phyloP scores from a whole-genome alignment of 2,797 vertebrate species.

The Megaceryle alcyon region DNA sequence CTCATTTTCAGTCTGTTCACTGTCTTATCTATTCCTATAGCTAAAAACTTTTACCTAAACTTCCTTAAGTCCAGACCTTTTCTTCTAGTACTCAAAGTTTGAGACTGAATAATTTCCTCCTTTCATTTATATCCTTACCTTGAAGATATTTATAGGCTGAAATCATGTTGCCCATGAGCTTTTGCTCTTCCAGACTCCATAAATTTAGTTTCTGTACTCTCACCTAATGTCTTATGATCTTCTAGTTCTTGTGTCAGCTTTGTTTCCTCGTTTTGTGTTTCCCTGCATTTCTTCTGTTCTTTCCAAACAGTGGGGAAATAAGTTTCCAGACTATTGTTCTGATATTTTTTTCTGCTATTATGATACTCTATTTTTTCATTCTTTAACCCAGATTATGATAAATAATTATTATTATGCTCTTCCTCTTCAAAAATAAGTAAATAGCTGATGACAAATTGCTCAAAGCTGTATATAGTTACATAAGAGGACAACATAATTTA shows the following conservation, averaged over 20 bases:
- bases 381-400: not conserved
- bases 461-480: not conserved
- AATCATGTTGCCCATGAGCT: not conserved
- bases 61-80: not conserved
- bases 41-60: not conserved
- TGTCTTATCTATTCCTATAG: not conserved
- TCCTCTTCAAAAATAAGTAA: not conserved
- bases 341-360: not conserved
- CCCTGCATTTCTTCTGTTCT: not conserved
- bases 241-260: not conserved
- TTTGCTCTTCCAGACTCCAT: not conserved
- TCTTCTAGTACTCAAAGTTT: not conserved
- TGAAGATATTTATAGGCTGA: not conserved
- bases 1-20: not conserved
- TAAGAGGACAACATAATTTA: not conserved
- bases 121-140: not conserved
- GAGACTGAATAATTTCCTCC: not conserved
- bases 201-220: not conserved
- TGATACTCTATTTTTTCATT: not conserved
- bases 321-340: not conserved
- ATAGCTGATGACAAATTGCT: not conserved
- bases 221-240: not conserved
- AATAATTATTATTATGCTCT: not conserved
- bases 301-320: not conserved
- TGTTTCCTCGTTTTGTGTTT: not conserved